Base-by-base conservation (phyloP, 35 echinoderm and acorn worm species). In the Apostichopus californicus region DNA sequence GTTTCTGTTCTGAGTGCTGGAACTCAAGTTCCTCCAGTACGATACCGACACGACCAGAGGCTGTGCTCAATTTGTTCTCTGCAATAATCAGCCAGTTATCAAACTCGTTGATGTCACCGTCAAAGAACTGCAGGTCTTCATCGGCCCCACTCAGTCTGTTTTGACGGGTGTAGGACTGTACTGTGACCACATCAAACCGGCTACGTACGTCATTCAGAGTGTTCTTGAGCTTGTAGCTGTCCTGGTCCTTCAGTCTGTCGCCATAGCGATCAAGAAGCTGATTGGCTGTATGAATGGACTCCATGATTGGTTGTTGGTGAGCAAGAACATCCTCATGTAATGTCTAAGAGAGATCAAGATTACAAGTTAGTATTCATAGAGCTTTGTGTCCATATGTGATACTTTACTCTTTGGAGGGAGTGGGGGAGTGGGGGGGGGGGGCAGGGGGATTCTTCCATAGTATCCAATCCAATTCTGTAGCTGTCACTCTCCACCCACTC, bases 251-350 rank as follows among this genome's bases (percentile, higher is more conserved):
- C 25, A 99, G 91, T 58, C 93, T 90, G 91, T 93, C 90, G 63
- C 94, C 94, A 88, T 96, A 89, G 22, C 88, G 93, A 79, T 93
- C 95, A 9, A 96, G 86, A 55, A 99, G 95, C 87, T 96, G 93
- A 34, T 92, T 93, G 77, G 95, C 94, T 52, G 95, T 93, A 88
- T 99, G 97, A 83, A 94, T 94, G 18, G 93, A 66, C 80, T 96
- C 95, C 92, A 99, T 94, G 85, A 99, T 92, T 90, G 97, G 95
- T 75, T 96, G 95, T 77, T 99, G 97, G 56, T 90, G 92, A 64
- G 77, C 88, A 13, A 93, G 87, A 26, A 99, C 92, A 86, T 99
- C 97, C 10, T 94, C 93, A 92, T 96, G 97, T 4, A 99, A 88
- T 55, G 57, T 25, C 97, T 98, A 58, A 5, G 26, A 89, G 20